Evolutionary conservation across 1,140 invertebrate genomes (phyloP).

Genomic region (Platyscapa corneri): DNA sequence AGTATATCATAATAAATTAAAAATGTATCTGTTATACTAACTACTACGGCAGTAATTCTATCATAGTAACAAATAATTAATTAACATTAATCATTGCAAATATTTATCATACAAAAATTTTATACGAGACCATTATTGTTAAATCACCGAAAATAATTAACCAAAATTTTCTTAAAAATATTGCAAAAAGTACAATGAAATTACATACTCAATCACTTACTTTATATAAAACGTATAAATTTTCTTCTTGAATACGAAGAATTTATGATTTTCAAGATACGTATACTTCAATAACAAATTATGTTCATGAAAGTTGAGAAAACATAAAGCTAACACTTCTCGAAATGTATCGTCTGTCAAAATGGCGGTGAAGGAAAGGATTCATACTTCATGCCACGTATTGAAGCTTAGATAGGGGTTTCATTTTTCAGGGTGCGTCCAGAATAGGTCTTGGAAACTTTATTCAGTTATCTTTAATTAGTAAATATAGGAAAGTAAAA

Average conservation of each 20-base stretch:
- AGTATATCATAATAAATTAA: neutral
- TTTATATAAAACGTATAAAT: neutral
- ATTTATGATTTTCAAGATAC: neutral
- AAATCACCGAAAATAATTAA: neutral
- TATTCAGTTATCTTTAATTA: neutral
- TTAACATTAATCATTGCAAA: neutral
- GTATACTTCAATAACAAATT: conserved; percentile 78
- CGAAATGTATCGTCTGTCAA: conserved; percentile 83
- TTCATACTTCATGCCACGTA: conserved; percentile 85
- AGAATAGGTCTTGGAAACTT: neutral
- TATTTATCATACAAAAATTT: no score
- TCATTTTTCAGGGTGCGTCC: neutral
- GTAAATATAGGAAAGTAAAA: neutral
- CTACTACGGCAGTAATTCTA: no score
- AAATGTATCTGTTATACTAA: no score
- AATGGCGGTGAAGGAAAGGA: conserved; percentile 84
- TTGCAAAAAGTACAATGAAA: neutral
- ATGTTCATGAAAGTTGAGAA: conserved; percentile 78
- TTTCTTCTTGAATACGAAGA: neutral
- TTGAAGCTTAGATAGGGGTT: conserved; percentile 69
- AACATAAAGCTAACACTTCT: conserved; percentile 81
- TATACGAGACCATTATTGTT: no score
- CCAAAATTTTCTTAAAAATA: neutral
- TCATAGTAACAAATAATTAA: neutral
- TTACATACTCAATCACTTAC: neutral